Conservation (phyloP, 2,797 vertebrate genomes). For the Triplophysa yarkandensis region DNA sequence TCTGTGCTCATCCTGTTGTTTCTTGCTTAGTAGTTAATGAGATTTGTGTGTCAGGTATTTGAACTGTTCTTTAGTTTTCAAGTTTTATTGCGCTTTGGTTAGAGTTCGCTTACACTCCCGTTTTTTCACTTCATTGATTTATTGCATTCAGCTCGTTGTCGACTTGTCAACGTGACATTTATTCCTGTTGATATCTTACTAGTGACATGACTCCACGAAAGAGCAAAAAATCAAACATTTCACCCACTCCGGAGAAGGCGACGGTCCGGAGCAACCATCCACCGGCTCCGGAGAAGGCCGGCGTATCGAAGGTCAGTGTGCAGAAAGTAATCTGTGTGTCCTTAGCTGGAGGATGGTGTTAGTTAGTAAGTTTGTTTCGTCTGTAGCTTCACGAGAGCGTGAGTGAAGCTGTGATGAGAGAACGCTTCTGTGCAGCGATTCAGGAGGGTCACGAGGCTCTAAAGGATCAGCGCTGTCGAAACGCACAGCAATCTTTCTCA, state of each 20-base stretch:
- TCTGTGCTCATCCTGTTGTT: background rate
- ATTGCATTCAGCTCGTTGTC: background rate
- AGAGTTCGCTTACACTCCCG: no score
- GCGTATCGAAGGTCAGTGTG: background rate
- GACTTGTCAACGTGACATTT: background rate
- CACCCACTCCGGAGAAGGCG: slow-evolving; percentile 47
- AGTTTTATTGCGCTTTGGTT: background rate
- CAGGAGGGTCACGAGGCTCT: slow-evolving; percentile 75
- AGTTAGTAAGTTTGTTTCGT: slow-evolving; percentile 9
- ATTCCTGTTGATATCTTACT: slow-evolving; percentile 30
- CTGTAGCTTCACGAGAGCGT: slow-evolving; percentile 11
- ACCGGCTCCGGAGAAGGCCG: background rate
- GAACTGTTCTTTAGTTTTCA: background rate
- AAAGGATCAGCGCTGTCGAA: slow-evolving; percentile 77
- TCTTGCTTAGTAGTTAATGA: background rate
- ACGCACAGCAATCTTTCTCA: slow-evolving; percentile 82
- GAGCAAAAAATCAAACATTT: slow-evolving; percentile 49
- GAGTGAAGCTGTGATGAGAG: background rate
- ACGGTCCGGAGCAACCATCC: slow-evolving; percentile 47
- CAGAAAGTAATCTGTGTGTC: background rate
- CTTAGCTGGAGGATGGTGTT: background rate
- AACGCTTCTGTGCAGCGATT: slow-evolving; percentile 68
- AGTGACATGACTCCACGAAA: slow-evolving; percentile 64
- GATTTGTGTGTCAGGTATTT: background rate
- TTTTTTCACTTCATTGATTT: background rate